A percentile compares a stretch with the other conserved stretches of the same genome.
phyloP scores from a whole-genome alignment of 2,888 invertebrate genomes.

The Melikaiella ostensackeni region DNA sequence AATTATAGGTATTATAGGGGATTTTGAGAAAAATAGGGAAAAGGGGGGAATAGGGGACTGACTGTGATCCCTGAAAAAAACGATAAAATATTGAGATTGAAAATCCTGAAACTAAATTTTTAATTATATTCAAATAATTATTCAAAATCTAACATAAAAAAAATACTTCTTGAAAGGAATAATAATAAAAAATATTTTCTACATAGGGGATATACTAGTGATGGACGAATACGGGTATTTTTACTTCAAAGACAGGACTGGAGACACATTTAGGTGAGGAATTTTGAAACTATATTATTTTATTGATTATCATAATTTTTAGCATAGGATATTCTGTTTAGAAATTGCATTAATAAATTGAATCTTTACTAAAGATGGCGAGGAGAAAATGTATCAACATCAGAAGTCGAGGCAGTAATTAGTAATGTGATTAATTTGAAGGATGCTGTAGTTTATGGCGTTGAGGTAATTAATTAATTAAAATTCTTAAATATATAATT shows the following conservation, averaged over 20 bases:
- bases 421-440: conserved; percentile 86
- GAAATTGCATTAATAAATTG: background rate
- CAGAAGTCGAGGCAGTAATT: conserved; percentile 95
- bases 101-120: no score
- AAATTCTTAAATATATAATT: background rate
- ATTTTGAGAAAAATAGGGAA: no score
- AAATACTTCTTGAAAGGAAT: background rate
- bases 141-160: no score
- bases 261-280: conserved; percentile 85
- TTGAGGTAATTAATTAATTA: conserved; percentile 82
- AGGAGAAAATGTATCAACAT: conserved; percentile 98
- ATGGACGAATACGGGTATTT: conserved; percentile 96
- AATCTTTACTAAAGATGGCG: conserved; percentile 84
- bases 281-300: no score
- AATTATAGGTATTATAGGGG: no score
- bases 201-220: conserved; percentile 88
- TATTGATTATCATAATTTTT: no score
- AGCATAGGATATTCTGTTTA: background rate
- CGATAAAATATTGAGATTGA: no score
- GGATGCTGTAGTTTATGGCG: conserved; percentile 94
- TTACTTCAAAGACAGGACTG: conserved; percentile 94
- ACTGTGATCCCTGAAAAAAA: no score
- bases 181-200: conserved; percentile 40
- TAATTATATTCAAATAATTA: no score
- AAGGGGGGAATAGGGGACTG: no score